Evolutionary conservation across 2,113 vertebrate genomes (phyloP).

Genomic region (Microcebus jonahi): DNA sequence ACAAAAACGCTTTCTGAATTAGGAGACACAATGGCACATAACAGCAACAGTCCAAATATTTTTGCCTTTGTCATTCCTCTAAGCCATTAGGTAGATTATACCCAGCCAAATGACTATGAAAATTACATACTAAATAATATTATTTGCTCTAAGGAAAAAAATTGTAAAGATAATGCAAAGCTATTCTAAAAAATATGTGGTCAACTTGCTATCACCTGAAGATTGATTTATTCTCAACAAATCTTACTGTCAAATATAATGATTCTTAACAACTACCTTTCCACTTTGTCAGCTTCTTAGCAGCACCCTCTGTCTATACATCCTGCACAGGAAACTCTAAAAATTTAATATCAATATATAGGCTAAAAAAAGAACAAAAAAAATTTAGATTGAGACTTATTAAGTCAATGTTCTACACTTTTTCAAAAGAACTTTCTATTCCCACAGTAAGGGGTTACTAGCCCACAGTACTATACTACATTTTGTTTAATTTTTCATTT

Average conservation of each 20-base stretch:
- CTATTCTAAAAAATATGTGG: neutral
- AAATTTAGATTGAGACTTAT: neutral
- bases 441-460: neutral
- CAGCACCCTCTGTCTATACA: neutral
- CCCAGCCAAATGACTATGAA: neutral
- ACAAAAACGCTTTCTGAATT: neutral
- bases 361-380: neutral
- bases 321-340: neutral
- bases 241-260: neutral
- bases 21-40: neutral
- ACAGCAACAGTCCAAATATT: neutral
- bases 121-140: neutral
- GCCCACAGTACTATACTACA: neutral
- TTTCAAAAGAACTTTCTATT: neutral
- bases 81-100: neutral
- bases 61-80: neutral
- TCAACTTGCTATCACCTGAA: neutral
- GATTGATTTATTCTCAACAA: neutral
- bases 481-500: neutral
- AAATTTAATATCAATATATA: neutral
- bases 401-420: neutral
- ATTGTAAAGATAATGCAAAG: neutral
- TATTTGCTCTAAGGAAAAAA: neutral
- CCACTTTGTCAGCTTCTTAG: neutral
- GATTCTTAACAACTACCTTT: neutral